Base-by-base conservation (phyloP, 2,113 vertebrate species). In the Elephas maximus region DNA sequence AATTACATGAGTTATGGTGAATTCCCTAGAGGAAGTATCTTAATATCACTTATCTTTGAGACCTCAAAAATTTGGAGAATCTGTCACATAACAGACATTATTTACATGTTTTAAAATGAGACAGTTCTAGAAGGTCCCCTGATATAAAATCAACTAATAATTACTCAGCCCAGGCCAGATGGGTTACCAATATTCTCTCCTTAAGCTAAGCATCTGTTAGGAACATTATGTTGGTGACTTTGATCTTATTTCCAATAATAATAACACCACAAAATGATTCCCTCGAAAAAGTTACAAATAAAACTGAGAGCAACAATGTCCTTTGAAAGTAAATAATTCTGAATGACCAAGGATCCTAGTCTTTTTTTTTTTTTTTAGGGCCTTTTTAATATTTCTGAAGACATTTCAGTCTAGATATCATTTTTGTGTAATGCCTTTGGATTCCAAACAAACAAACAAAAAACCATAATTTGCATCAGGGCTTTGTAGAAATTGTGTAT, bases 361-460 rank as follows among this genome's bases (percentile, higher is more conserved):
- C 24, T 62, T 71, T 45, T 41, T 44, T 67, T 44, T 67, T 63
- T 45, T n/a, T 18, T 63, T 80, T 65, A 51, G 74, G 37, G 37
- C 37, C 37, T 37, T 37, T 37, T 37, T 37, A 79, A 82, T 0
- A 45, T 4, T 65, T 97, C 18, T 84, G 7, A 90, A 71, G 23
- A 91, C 67, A 92, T 80, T 48, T 92, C 12, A 88, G 2, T 41
- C 44, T 90, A 90, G 15, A 37, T 37, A 73, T 67, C 8, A 37
- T 57, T 97, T 95, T 92, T 79, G 84, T 76, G 24, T 53, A 45
- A 80, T 45, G 45, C 1, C 5, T 88, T 87, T 93, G 86, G 92
- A 91, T 92, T 91, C 18, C 37, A 60, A 90, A 53, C 11, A 93
- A 86, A 71, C 7, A 53, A 12, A 53, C 12, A 53, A 93, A 78